Evolutionary conservation across 2,113 vertebrate genomes (phyloP), one percentile per base, ranked within the genome.

Genomic region (Centropus unirufus): DNA sequence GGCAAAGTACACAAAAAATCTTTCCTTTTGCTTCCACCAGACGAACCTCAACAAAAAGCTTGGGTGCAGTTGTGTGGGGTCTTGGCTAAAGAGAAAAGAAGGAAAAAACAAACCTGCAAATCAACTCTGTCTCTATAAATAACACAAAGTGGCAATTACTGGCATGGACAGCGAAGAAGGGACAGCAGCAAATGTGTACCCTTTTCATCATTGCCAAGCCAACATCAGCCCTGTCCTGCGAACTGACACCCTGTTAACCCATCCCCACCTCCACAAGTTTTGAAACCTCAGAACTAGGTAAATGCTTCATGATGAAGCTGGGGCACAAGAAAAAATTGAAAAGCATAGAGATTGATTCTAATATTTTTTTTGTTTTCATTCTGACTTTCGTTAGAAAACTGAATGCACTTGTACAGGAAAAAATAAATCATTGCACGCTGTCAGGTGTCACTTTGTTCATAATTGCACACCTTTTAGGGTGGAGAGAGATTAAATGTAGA

Each of bases 11-110:
- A 69, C 20, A 58, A 84, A 49, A 85, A 90, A 77, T 44, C 87
- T 94, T 86, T 88, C 69, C 76, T 90, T 61, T 19, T 69, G 34
- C 68, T 89, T 95, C 80, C 90, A 96, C 57, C 44, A 93, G 69
- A 82, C 73, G 95, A 97, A 96, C 92, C 85, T 90, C 93, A 93
- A 79, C 59, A 88, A 80, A 92, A 72, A 42, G 2, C 42, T 14
- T 83, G 69, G 22, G 36, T 73, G 26, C 32, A 94, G 79, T 68
- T 7, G 11, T 62, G 83, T 72, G 87, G 64, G 52, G 77, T 75
- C 77, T 46, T 2, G 6, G 75, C 34, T 67, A 30, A 93, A 94
- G 61, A 87, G n/a, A 59, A 96, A 76, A 89, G 36, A 68, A 92
- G 49, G 10, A 49, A 67, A 91, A 72, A 74, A 13, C 23, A 88